Evolutionary conservation across 1,140 invertebrate genomes (phyloP).

Genomic region (Ectropis grisescens): DNA sequence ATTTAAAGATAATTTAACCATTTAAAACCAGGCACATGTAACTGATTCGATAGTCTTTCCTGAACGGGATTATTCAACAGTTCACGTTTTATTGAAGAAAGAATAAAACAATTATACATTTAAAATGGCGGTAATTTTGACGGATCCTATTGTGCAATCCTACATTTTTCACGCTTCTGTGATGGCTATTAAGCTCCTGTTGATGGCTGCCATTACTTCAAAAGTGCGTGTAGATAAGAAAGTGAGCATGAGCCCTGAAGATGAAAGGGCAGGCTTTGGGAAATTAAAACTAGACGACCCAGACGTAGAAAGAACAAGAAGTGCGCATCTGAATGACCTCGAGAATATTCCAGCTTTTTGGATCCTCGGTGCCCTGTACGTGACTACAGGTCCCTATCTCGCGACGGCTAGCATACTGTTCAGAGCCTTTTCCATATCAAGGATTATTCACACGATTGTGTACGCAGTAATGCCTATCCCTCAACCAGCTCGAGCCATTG

Average conservation of each 20-base stretch:
- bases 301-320: constrained; percentile 61
- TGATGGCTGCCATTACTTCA: not conserved
- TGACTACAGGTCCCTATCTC: constrained; percentile 69
- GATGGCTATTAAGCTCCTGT: not conserved
- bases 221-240: not conserved
- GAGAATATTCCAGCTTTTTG: constrained; percentile 79
- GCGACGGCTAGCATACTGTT: constrained; percentile 69
- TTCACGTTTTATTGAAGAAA: not conserved
- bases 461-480: constrained; percentile 71
- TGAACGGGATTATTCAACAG: not conserved
- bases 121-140: not conserved
- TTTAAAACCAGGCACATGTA: too few species aligned
- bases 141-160: not conserved
- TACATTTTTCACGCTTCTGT: not conserved
- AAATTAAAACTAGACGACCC: constrained; percentile 43
- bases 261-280: not conserved
- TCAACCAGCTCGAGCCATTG: constrained; percentile 72
- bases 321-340: constrained; percentile 79
- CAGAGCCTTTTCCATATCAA: constrained; percentile 66
- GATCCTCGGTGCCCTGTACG: constrained; percentile 72
- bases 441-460: constrained; percentile 74
- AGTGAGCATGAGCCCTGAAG: not conserved
- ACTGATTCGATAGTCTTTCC: not conserved
- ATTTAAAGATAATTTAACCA: too few species aligned
- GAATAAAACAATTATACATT: not conserved